Evolutionary conservation across 2,888 invertebrate species (phyloP).

Genomic region (Theretra japonica): DNA sequence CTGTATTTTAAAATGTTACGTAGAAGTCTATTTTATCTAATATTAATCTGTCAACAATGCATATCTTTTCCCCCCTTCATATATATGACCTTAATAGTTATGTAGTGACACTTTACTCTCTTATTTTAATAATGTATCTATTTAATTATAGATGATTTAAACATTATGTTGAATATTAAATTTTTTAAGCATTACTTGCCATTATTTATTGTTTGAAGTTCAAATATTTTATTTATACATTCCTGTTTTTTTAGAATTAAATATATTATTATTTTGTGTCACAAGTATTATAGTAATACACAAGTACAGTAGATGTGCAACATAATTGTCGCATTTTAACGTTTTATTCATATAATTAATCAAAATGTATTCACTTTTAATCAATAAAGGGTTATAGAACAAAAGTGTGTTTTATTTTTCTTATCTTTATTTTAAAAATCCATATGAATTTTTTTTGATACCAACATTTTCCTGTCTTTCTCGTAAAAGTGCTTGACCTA

Average conservation of each 20-base stretch:
- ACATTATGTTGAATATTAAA: no score
- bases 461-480: constrained; percentile 74
- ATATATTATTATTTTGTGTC: neutral
- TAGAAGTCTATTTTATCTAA: constrained; percentile 11
- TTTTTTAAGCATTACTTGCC: neutral
- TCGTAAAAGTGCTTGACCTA: constrained; percentile 86
- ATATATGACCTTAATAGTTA: neutral
- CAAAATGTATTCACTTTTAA: constrained; percentile 29
- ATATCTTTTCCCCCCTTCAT: constrained; percentile 4
- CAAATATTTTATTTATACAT: neutral
- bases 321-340: neutral
- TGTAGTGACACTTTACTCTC: neutral
- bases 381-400: constrained; percentile 53
- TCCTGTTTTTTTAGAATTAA: neutral
- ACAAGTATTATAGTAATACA: neutral
- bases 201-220: neutral
- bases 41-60: neutral
- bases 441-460: constrained; percentile 79
- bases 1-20: neutral
- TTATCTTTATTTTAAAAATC: constrained; percentile 80
- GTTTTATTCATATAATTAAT: constrained; percentile 9
- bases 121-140: neutral
- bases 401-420: constrained; percentile 33
- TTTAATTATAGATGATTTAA: neutral
- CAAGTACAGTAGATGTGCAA: neutral